A percentile compares a stretch with the other conserved stretches of the same genome.
phyloP scores from a whole-genome alignment of 2,113 vertebrate species.

The Burhinus bistriatus region DNA sequence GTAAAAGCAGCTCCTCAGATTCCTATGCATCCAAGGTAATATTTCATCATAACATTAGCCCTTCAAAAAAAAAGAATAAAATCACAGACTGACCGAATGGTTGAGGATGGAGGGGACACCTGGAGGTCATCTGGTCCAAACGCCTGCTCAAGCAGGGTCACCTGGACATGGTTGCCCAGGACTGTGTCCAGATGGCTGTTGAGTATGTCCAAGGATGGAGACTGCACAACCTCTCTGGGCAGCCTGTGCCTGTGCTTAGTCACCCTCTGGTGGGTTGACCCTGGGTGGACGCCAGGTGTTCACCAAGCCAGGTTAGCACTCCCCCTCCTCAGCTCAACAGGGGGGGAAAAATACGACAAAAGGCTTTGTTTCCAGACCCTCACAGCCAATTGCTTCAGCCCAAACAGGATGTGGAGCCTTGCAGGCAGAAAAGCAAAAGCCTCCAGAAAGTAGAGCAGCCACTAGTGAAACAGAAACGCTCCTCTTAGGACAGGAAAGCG shows the following conservation, averaged over 20 bases:
- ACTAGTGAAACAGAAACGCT: not conserved
- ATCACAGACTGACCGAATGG: not conserved
- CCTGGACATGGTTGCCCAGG: not conserved
- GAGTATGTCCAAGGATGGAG: not conserved
- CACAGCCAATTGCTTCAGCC: not conserved
- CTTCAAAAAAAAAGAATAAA: not conserved
- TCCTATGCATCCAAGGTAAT: not conserved
- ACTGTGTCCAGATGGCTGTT: not conserved
- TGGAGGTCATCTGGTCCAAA: not conserved
- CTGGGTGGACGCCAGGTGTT: not conserved
- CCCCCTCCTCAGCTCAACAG: not conserved
- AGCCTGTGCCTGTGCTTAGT: not conserved
- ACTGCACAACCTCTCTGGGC: not conserved
- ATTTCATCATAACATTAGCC: not conserved
- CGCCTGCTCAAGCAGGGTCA: not conserved
- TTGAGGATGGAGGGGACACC: not conserved
- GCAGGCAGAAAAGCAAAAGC: not conserved
- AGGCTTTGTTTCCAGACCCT: not conserved
- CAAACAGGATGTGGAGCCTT: not conserved
- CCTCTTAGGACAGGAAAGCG: not conserved
- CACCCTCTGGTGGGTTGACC: not conserved
- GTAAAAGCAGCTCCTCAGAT: not conserved
- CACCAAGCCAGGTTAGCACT: not conserved
- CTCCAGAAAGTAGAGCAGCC: not conserved
- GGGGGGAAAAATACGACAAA: not conserved